These are phyloP conservation scores for Trichogramma dendrolimi DNA, from an alignment of 2,888 invertebrate species.

Conservation along the genomic window DNA sequence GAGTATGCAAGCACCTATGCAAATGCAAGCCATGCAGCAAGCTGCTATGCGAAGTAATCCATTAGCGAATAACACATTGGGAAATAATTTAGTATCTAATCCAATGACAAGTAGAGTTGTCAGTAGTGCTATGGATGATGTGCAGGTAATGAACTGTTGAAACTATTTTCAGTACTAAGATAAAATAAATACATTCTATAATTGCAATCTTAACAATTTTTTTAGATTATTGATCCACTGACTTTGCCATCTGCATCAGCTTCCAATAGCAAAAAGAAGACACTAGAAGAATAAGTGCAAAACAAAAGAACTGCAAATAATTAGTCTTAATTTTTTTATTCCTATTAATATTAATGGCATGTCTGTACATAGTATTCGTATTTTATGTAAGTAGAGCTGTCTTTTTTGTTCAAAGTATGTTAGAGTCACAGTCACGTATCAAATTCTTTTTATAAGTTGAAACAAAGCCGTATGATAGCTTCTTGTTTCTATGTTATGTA, in stretches of 20 bases:
- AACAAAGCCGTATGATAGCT: too few species aligned
- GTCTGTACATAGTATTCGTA: slow-evolving; percentile 24
- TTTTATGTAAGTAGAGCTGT: slow-evolving; percentile 17
- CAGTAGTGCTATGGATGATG: slow-evolving; percentile 16
- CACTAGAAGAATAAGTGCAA: slow-evolving; percentile 17
- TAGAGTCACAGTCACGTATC: neutral
- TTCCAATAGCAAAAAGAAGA: neutral
- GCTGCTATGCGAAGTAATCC: neutral
- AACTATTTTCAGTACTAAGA: neutral
- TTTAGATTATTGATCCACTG: neutral
- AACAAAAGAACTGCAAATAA: neutral
- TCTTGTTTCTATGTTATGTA: neutral
- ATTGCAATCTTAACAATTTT: neutral
- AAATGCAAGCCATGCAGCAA: slow-evolving; percentile 3
- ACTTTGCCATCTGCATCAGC: neutral
- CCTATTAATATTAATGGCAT: slow-evolving; percentile 24
- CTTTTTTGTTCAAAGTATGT: neutral
- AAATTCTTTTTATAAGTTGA: too few species aligned
- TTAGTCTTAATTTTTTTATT: slow-evolving; percentile 24
- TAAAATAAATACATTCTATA: neutral
- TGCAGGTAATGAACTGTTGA: slow-evolving; percentile 15
- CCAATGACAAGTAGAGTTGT: slow-evolving; percentile 3
- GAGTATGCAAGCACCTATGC: slow-evolving; percentile 7
- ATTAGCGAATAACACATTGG: too few species aligned
- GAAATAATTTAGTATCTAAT: neutral